phyloP scores from a whole-genome alignment of 2,888 invertebrate species.

The Drosophila meridionalis region DNA sequence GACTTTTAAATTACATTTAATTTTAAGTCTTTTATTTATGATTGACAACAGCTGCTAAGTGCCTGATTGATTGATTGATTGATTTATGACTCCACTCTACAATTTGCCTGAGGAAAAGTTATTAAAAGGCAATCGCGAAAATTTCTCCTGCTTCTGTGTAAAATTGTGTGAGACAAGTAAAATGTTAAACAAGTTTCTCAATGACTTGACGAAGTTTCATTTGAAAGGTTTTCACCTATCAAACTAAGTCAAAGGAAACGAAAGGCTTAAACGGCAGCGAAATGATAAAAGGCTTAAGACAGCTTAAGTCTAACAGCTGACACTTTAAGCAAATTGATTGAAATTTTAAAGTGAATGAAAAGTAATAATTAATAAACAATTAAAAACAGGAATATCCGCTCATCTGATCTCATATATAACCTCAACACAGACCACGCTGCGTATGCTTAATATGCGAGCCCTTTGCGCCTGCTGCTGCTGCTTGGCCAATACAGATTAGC shows the following conservation, averaged over 20 bases:
- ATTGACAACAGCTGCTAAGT: not conserved
- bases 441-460: not conserved
- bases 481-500: constrained; percentile 6
- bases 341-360: not conserved
- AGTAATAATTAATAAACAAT: not conserved
- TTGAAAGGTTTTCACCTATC: not conserved
- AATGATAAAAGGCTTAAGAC: not conserved
- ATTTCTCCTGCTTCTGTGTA: not conserved
- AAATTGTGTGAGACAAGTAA: not conserved
- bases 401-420: no score
- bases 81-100: not conserved
- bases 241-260: not conserved
- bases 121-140: not conserved
- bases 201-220: not conserved
- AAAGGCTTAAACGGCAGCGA: not conserved
- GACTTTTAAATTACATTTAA: not conserved
- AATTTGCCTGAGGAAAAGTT: not conserved
- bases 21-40: not conserved
- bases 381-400: not conserved
- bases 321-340: not conserved
- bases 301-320: not conserved
- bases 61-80: constrained; percentile 3
- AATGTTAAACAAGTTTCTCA: not conserved
- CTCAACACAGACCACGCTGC: not conserved
- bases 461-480: not conserved